Evolutionary conservation across 2,113 vertebrate species (phyloP).

Genomic region (Gorsachius goisagi): DNA sequence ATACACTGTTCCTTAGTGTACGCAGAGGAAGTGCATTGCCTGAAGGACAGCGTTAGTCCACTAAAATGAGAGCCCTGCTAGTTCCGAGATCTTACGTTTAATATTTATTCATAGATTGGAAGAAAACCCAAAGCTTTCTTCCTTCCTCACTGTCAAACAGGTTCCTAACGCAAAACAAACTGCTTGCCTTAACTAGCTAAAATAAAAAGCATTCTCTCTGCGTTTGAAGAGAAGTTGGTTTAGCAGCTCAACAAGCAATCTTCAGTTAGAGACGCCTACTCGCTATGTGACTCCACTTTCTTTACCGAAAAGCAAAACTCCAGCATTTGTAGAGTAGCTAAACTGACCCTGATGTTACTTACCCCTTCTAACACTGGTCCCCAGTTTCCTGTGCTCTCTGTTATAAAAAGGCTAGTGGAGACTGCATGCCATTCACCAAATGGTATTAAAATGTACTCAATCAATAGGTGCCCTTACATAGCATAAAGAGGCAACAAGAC

Average conservation of each 20-base stretch:
- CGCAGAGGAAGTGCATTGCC: background rate
- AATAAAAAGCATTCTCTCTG: background rate
- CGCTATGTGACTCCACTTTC: background rate
- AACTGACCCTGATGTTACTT: background rate
- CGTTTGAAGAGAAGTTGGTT: background rate
- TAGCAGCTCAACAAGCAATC: background rate
- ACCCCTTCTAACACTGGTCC: background rate
- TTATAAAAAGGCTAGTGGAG: background rate
- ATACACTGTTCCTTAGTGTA: background rate
- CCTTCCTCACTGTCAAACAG: background rate
- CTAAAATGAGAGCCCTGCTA: background rate
- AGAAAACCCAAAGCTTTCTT: background rate
- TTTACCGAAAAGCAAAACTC: background rate
- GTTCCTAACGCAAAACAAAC: background rate
- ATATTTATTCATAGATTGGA: background rate
- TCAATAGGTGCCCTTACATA: background rate
- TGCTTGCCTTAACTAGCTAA: background rate
- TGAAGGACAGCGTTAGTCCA: background rate
- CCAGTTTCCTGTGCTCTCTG: background rate
- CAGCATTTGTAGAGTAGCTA: background rate
- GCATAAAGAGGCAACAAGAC: background rate
- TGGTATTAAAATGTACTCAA: accelerated
- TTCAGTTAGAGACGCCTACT: background rate
- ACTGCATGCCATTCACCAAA: background rate
- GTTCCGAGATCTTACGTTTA: background rate